Evolutionary conservation across 2,888 invertebrate genomes (phyloP).

Genomic region (Acanthoscelides obtectus): DNA sequence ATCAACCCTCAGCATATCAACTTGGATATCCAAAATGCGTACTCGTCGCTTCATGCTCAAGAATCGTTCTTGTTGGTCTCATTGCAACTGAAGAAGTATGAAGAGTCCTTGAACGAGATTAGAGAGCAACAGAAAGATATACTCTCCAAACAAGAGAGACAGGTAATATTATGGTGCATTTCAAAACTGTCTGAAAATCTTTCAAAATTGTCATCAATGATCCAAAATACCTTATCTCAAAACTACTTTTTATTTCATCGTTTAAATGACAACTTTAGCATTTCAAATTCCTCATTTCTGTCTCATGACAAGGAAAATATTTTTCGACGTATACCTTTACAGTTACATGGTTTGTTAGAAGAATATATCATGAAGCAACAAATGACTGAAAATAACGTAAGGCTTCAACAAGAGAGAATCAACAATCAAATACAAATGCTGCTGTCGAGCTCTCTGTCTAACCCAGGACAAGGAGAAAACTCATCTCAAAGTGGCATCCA

Average conservation of each 20-base stretch:
- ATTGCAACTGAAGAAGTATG: slow-evolving; percentile 59
- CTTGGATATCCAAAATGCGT: slow-evolving; percentile 47
- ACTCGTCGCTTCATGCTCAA: slow-evolving; percentile 57
- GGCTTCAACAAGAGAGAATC: slow-evolving; percentile 58
- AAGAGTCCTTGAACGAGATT: slow-evolving; percentile 55
- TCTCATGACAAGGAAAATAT: too few species aligned
- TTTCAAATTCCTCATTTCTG: too few species aligned
- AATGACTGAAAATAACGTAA: slow-evolving; percentile 56
- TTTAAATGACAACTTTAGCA: too few species aligned
- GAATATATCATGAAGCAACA: slow-evolving; percentile 54
- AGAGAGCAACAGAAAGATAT: slow-evolving; percentile 56
- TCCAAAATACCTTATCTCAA: too few species aligned
- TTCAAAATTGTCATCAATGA: too few species aligned
- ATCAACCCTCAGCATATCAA: slow-evolving; percentile 20
- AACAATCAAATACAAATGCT: slow-evolving; percentile 57
- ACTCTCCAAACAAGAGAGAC: slow-evolving; percentile 44
- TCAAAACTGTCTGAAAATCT: too few species aligned
- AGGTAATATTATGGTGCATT: not conserved
- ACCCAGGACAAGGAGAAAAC: slow-evolving; percentile 35
- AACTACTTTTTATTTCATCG: too few species aligned
- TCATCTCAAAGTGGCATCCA: slow-evolving; percentile 20
- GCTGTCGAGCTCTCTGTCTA: slow-evolving; percentile 25
- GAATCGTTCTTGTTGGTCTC: slow-evolving; percentile 60
- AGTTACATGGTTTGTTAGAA: slow-evolving; percentile 51
- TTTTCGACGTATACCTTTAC: too few species aligned